Percentiles rank a stretch among this genome's conserved stretches.
phyloP scores from a whole-genome alignment of 92 coral and sea anemone species.

The Umimayanthus kanabou region DNA sequence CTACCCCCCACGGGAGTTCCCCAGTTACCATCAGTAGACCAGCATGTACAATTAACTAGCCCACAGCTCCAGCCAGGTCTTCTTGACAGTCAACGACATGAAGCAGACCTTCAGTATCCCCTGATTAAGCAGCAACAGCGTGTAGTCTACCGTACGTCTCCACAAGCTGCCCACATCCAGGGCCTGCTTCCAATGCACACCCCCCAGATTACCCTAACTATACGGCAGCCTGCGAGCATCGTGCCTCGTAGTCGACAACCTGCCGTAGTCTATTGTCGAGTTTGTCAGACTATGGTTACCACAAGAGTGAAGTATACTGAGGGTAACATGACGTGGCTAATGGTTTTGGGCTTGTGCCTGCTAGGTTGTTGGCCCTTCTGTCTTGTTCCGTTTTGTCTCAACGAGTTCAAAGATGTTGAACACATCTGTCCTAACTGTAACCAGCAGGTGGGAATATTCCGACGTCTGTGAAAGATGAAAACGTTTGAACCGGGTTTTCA shows the following conservation, averaged over 20 bases:
- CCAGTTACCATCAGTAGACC: too few species aligned
- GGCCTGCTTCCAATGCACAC: neutral
- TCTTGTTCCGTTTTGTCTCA: neutral
- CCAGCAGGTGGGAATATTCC: neutral
- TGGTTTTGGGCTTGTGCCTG: neutral
- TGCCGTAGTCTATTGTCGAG: neutral
- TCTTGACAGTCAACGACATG: neutral
- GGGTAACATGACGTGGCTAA: neutral
- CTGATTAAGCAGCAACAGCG: neutral
- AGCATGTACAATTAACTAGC: too few species aligned
- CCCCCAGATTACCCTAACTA: neutral
- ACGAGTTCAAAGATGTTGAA: constrained; percentile 4
- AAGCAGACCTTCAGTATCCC: neutral
- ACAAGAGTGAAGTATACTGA: neutral
- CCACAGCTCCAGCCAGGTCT: neutral
- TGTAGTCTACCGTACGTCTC: neutral
- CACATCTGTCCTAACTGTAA: constrained; percentile 19
- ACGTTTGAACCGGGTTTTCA: too few species aligned
- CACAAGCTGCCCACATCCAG: neutral
- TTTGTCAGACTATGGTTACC: neutral
- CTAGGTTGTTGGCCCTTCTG: neutral
- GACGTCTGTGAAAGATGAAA: neutral
- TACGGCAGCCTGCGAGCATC: neutral
- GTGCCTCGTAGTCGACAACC: neutral
- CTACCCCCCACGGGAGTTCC: neutral